Conservation (phyloP, 2,797 vertebrate species). For the Pseudochirops cupreus region DNA sequence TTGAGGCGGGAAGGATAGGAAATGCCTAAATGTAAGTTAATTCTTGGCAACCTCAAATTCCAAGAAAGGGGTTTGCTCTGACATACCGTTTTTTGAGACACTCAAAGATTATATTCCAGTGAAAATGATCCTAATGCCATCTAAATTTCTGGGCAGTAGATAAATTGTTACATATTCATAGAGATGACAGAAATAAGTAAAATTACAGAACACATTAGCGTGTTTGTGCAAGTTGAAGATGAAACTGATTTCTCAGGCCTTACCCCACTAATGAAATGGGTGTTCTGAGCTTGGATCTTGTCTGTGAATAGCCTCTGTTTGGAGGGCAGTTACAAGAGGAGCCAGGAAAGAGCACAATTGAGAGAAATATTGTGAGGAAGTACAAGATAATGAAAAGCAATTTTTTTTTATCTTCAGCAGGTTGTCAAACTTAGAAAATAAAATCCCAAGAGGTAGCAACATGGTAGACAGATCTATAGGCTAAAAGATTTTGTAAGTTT, state of each 20-base stretch:
- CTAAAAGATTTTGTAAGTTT: slow-evolving; percentile 47
- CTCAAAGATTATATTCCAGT: neutral
- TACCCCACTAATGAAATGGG: neutral
- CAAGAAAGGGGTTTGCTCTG: neutral
- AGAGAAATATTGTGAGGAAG: neutral
- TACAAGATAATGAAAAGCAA: slow-evolving; percentile 56
- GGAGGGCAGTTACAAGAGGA: neutral
- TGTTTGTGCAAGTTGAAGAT: neutral
- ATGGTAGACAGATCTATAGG: slow-evolving; percentile 62
- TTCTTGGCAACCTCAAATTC: slow-evolving; percentile 4
- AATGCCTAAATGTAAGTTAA: slow-evolving; percentile 7
- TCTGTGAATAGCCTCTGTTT: neutral
- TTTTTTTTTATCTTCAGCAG: slow-evolving; percentile 65
- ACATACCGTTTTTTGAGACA: neutral
- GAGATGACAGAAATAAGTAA: neutral
- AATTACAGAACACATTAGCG: neutral
- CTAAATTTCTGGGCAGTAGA: neutral
- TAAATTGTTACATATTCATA: neutral
- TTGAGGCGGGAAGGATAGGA: slow-evolving; percentile 48
- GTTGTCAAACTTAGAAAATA: slow-evolving; percentile 69
- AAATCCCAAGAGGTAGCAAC: slow-evolving; percentile 66
- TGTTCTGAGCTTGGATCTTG: neutral
- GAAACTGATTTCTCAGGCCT: neutral
- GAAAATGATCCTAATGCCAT: fast-evolving
- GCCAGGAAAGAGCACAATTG: neutral